Percentiles rank a stretch among this genome's conserved stretches.
These are phyloP conservation scores for Tethea ocularis DNA, from an alignment of 2,888 invertebrate species.

Conservation along the genomic window DNA sequence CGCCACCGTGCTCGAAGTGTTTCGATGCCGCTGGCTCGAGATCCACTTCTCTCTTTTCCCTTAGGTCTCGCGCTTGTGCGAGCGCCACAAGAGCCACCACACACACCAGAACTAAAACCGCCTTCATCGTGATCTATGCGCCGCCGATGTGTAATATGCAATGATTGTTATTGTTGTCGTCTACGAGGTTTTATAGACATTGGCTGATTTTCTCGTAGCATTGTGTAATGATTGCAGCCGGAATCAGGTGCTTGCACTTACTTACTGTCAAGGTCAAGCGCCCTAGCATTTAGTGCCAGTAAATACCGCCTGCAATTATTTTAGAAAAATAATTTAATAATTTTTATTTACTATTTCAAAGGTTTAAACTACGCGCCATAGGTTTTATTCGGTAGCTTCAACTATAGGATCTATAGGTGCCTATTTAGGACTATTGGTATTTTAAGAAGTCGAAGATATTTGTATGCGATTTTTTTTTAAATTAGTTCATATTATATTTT, in stretches of 20 bases:
- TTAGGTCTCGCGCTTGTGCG: constrained; percentile 66
- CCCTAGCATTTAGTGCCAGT: constrained; percentile 14
- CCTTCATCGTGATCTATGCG: constrained; percentile 63
- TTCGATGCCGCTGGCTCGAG: constrained; percentile 79
- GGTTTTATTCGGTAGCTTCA: neutral
- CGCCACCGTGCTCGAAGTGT: constrained; percentile 82
- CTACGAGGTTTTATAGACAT: constrained; percentile 76
- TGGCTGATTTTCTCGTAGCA: constrained; percentile 61
- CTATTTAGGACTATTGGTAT: too few species aligned
- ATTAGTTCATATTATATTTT: too few species aligned
- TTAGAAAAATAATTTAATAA: neutral
- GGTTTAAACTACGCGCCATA: neutral
- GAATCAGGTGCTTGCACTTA: constrained; percentile 52
- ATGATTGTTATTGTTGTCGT: constrained; percentile 52
- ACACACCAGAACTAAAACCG: constrained; percentile 57
- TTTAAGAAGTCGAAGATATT: too few species aligned
- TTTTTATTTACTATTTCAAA: neutral
- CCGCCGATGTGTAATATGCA: constrained; percentile 49
- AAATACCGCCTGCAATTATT: neutral
- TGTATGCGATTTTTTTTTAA: too few species aligned
- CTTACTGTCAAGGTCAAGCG: constrained; percentile 64
- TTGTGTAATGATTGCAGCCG: constrained; percentile 69
- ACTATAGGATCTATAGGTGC: neutral
- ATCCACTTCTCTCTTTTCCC: constrained; percentile 77
- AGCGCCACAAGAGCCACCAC: constrained; percentile 69